Evolutionary conservation across 92 coral and sea anemone species (phyloP).

Genomic region (Bergia sp.): DNA sequence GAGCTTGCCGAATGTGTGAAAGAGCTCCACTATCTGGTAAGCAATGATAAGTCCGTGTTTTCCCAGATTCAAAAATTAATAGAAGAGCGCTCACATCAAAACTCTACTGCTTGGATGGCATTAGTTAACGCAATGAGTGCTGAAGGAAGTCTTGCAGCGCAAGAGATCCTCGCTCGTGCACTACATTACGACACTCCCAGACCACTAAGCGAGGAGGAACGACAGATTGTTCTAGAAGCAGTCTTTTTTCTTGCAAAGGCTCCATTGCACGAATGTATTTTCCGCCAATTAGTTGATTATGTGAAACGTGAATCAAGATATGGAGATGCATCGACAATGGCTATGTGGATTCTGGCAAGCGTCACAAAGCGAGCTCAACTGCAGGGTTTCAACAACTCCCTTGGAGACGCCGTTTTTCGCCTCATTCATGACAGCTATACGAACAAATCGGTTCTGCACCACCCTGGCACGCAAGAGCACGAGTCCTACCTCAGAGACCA

Average conservation of each 20-base stretch:
- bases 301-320: constrained; percentile 29
- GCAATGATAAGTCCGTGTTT: constrained; percentile 58
- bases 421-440: constrained; percentile 73
- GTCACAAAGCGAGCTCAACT: constrained; percentile 61
- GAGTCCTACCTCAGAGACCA: constrained; percentile 79
- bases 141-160: constrained; percentile 71
- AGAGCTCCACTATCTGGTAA: constrained; percentile 81
- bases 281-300: constrained; percentile 36
- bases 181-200: constrained; percentile 73
- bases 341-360: constrained; percentile 81
- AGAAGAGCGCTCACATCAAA: constrained; percentile 77
- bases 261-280: constrained; percentile 76
- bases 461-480: constrained; percentile 67
- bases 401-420: constrained; percentile 63
- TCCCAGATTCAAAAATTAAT: constrained; percentile 56
- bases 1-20: constrained; percentile 83
- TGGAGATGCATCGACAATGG: constrained; percentile 43
- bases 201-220: constrained; percentile 77
- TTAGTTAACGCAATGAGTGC: constrained; percentile 81
- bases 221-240: constrained; percentile 75
- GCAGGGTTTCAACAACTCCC: constrained; percentile 76
- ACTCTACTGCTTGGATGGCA: constrained; percentile 84
- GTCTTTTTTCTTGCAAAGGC: constrained; percentile 89
- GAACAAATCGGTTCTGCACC: constrained; percentile 67
- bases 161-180: constrained; percentile 74